Percentiles rank a stretch among this genome's conserved stretches.
Evolutionary conservation across 2,113 vertebrate genomes (phyloP).

Genomic region (Nicator chloris): DNA sequence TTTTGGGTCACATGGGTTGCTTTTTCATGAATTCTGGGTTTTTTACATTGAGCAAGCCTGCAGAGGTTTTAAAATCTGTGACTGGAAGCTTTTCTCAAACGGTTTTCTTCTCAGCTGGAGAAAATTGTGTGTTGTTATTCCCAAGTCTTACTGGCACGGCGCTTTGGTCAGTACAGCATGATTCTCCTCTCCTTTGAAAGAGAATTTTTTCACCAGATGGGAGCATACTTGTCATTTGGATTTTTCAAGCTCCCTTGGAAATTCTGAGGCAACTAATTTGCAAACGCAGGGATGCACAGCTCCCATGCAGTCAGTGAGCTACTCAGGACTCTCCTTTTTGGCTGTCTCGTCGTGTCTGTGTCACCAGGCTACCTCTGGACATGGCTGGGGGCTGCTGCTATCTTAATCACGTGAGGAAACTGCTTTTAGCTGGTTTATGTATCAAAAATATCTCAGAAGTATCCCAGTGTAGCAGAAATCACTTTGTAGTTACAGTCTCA

Average conservation of each 20-base stretch:
- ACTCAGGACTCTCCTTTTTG: background rate
- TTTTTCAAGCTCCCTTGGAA: background rate
- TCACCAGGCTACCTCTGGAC: background rate
- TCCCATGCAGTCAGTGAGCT: background rate
- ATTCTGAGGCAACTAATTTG: background rate
- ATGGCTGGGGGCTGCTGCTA: rapidly evolving
- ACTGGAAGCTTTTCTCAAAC: background rate
- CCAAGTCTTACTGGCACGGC: background rate
- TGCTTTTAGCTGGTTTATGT: background rate
- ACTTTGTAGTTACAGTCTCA: background rate
- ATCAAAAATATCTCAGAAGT: background rate
- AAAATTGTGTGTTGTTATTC: background rate
- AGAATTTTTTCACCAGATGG: background rate
- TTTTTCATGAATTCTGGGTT: background rate
- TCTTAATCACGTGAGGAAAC: background rate
- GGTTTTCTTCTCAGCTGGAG: slow-evolving; percentile 10
- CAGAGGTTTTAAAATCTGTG: background rate
- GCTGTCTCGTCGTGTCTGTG: background rate
- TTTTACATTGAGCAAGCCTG: background rate
- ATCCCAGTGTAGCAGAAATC: background rate
- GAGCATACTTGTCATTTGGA: background rate
- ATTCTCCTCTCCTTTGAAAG: background rate
- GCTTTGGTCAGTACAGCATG: background rate
- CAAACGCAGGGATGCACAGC: background rate
- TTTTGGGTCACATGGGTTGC: background rate